Evolutionary conservation across 2,888 invertebrate species (phyloP).

Genomic region (Scaptomyza parva): DNA sequence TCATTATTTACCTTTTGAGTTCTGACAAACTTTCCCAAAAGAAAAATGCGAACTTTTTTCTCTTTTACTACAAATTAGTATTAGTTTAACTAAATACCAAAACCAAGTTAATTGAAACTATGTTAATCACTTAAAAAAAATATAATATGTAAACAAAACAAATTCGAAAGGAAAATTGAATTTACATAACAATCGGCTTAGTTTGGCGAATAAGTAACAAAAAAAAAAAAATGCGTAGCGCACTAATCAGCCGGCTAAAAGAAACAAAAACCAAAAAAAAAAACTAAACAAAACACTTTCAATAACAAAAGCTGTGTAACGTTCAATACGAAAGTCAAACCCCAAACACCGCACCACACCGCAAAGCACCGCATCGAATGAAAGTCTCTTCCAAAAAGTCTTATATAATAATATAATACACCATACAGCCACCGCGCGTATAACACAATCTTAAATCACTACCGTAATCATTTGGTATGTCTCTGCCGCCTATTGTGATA

Average conservation of each 20-base stretch:
- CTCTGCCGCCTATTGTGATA: conserved; percentile 30
- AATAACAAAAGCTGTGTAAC: conserved; percentile 61
- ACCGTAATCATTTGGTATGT: conserved; percentile 58
- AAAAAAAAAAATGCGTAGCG: conserved; percentile 61
- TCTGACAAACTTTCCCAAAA: background rate
- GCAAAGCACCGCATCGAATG: conserved; percentile 30
- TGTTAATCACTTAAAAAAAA: conserved; percentile 9
- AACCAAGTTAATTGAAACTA: conserved; percentile 22
- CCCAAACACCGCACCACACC: conserved; percentile 32
- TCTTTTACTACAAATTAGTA: background rate
- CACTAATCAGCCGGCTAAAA: conserved; percentile 56
- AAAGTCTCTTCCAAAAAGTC: conserved; percentile 36
- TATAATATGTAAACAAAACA: background rate
- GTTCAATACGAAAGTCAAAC: conserved; percentile 52
- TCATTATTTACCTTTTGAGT: background rate
- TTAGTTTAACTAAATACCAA: background rate
- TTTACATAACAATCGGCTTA: conserved; percentile 62
- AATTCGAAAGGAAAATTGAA: conserved; percentile 40
- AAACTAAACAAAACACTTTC: conserved; percentile 43
- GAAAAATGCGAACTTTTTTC: background rate
- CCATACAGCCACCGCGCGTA: background rate
- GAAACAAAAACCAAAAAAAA: too few relatives aligned
- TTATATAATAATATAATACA: conserved; percentile 55
- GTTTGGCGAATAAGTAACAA: too few relatives aligned
- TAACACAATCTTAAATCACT: conserved; percentile 47